These are phyloP conservation scores for Notolepis coatsorum DNA, from an alignment of 2,797 vertebrate species.

Conservation along the genomic window DNA sequence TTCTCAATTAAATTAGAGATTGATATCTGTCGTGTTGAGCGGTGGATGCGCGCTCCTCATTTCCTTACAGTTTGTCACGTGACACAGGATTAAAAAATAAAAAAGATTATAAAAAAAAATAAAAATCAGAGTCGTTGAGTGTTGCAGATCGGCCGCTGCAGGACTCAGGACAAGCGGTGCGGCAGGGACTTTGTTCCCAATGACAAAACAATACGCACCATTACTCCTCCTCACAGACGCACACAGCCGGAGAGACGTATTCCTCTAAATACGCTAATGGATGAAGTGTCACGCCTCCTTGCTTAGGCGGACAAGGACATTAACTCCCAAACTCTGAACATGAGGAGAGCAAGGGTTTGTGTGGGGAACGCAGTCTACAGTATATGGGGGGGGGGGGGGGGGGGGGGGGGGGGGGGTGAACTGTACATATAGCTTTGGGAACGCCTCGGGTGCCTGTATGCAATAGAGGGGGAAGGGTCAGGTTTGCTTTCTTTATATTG, in stretches of 20 bases:
- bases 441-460: constrained; percentile 70
- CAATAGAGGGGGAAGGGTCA: constrained; percentile 42
- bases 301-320: constrained; percentile 21
- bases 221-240: not conserved
- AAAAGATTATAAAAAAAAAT: too few relatives aligned
- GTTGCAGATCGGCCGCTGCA: not conserved
- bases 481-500: too few relatives aligned
- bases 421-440: constrained; percentile 68
- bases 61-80: constrained; percentile 8
- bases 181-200: not conserved
- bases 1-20: constrained; percentile 57
- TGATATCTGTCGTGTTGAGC: constrained; percentile 29
- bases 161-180: not conserved
- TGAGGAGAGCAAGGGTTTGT: constrained; percentile 6
- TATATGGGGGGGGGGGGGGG: too few relatives aligned
- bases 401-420: not conserved
- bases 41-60: constrained; percentile 3
- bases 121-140: constrained; percentile 22
- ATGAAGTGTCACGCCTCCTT: not conserved
- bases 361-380: constrained; percentile 12
- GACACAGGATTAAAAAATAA: too few relatives aligned
- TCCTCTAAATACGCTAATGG: constrained; percentile 8
- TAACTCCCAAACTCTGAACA: not conserved
- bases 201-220: not conserved
- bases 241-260: constrained; percentile 1